Conservation (phyloP, 1,140 invertebrate genomes). For the Drosophila persimilis region DNA sequence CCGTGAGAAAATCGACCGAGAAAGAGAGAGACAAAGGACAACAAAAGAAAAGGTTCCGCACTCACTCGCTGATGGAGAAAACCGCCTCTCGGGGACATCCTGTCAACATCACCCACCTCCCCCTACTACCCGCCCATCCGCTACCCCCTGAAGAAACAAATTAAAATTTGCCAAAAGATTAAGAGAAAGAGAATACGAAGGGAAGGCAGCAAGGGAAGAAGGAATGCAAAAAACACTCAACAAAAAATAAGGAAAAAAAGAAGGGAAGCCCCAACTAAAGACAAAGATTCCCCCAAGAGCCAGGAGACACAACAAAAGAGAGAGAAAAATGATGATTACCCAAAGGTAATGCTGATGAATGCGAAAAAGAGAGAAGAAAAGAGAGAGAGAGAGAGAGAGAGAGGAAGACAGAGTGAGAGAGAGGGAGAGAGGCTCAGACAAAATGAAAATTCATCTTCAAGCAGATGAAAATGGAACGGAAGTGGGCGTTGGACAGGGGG, state of each 20-base stretch:
- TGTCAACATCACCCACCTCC: not conserved
- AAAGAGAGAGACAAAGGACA: not conserved
- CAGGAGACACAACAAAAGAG: conserved; percentile 23
- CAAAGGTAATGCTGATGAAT: conserved; percentile 56
- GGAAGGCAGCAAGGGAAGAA: not conserved
- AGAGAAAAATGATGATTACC: conserved; percentile 68
- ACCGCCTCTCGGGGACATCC: conserved; percentile 30
- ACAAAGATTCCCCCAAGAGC: conserved; percentile 19
- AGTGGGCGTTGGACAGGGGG: conserved; percentile 48
- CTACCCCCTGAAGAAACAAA: conserved; percentile 22
- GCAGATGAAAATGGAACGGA: conserved; percentile 72
- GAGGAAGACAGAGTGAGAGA: conserved; percentile 12
- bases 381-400: conserved; percentile 14
- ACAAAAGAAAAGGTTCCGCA: conserved; percentile 5
- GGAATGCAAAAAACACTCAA: not conserved
- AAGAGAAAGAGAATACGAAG: conserved; percentile 9
- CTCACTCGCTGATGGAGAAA: conserved; percentile 19
- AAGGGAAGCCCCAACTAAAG: conserved; percentile 24
- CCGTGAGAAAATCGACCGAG: not conserved
- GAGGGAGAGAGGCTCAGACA: conserved; percentile 37
- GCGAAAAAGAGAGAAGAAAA: conserved; percentile 15
- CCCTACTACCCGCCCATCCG: not conserved
- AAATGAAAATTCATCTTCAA: conserved; percentile 75
- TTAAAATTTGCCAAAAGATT: conserved; percentile 59
- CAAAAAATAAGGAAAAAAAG: conserved; percentile 14